Evolutionary conservation across 2,797 vertebrate species (phyloP).

Genomic region (Nyctalus aviator): DNA sequence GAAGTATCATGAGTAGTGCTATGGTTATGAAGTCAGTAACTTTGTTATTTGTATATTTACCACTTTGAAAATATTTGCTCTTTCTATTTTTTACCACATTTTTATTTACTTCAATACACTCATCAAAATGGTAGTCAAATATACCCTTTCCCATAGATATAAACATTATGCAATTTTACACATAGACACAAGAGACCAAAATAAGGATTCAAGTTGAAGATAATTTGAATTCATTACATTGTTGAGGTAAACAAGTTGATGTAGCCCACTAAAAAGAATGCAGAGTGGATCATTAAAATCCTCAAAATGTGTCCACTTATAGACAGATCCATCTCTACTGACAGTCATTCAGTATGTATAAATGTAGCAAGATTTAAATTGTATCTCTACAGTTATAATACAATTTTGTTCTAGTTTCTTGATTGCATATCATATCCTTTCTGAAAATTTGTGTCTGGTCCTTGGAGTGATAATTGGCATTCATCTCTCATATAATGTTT

Average conservation of each 20-base stretch:
- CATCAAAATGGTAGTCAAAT: constrained; percentile 47
- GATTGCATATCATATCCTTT: constrained; percentile 73
- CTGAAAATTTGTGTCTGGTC: constrained; percentile 77
- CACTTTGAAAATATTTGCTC: neutral
- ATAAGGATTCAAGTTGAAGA: constrained; percentile 72
- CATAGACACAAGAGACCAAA: constrained; percentile 61
- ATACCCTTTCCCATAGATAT: neutral
- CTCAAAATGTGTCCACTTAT: constrained; percentile 58
- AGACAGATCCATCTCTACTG: constrained; percentile 56
- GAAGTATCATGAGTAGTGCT: neutral
- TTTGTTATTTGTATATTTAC: neutral
- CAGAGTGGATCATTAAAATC: constrained; percentile 42
- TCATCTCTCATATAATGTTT: constrained; percentile 36
- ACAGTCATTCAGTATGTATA: constrained; percentile 49
- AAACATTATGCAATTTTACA: constrained; percentile 58
- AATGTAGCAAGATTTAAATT: constrained; percentile 74
- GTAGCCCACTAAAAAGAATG: constrained; percentile 53
- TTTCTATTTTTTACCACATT: neutral
- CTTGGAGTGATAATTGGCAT: constrained; percentile 78
- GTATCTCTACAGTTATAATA: constrained; percentile 68
- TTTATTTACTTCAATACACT: constrained; percentile 36
- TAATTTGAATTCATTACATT: constrained; percentile 64
- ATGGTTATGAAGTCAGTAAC: neutral
- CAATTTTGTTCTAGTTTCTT: constrained; percentile 75
- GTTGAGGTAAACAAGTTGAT: constrained; percentile 62